Evolutionary conservation across 2,888 invertebrate genomes (phyloP), one percentile per base, ranked within the genome.

Genomic region (Spilosoma lubricipeda): DNA sequence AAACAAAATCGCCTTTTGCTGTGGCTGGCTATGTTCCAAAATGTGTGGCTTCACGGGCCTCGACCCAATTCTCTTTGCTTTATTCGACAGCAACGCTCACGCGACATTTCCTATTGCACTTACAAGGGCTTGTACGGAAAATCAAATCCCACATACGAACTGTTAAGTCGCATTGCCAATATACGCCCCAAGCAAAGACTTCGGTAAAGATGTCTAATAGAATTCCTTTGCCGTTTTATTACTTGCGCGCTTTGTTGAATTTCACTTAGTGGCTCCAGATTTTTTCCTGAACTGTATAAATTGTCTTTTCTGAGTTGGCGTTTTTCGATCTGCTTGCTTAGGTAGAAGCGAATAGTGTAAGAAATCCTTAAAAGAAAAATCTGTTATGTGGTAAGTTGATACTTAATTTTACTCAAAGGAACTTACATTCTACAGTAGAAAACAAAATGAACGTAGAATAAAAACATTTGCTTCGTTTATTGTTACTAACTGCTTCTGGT

Each of bases 51-150:
- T 83, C 83, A 84, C 88, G 87, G 80, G 86, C 86, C 88, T 88
- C 93, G 94, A 94, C 94, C 94, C 90, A 93, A 92, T 94, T 94
- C 92, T 86, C 89, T 88, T 90, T 91, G 91, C 90, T 93, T 93
- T 93, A 93, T 93, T 91, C 90, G 86, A 89, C 88, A 86, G 87
- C 86, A 87, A 88, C 86, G 87, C 85, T 90, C 91, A 91, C 89
- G 90, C 91, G 93, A 93, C 92, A 92, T 91, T 93, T 92, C 91
- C 92, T 91, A 90, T 90, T 91, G 90, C 90, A 93, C 89, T 92
- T 90, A 91, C 87, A 77, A 80, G 76, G 75, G 77, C 80, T 82
- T 85, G 86, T 84, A 85, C 78, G 76, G 84, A 85, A 89, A 91
- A 91, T 91, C 89, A 90, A 91, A 92, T 89, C 88, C 88, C 85